A percentile compares a stretch with the other conserved stretches of the same genome.
Conservation (phyloP, 2,888 invertebrate genomes). For the Cactoblastis cactorum region DNA sequence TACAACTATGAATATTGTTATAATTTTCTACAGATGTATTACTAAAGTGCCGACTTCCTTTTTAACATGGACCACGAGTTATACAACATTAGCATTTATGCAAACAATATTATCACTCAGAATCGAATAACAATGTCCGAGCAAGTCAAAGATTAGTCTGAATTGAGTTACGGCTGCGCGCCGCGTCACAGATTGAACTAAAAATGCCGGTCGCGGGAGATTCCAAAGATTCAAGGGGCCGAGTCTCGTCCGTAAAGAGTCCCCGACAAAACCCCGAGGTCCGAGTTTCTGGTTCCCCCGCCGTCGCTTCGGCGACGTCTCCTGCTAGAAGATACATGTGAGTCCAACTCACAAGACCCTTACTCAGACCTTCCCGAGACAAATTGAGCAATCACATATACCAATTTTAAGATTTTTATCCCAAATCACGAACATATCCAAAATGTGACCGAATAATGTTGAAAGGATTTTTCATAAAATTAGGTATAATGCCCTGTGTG, state of each 20-base stretch:
- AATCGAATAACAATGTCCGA: slow-evolving; percentile 33
- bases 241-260: slow-evolving; percentile 68
- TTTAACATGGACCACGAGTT: not conserved
- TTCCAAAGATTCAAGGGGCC: slow-evolving; percentile 78
- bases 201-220: slow-evolving; percentile 82
- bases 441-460: not conserved
- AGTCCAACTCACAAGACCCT: slow-evolving; percentile 58
- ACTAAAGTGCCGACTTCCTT: no score
- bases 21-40: no score
- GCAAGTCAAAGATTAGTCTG: slow-evolving; percentile 88
- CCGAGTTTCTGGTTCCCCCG: slow-evolving; percentile 85
- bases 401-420: not conserved
- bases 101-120: slow-evolving; percentile 44
- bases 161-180: slow-evolving; percentile 83
- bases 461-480: slow-evolving; percentile 16
- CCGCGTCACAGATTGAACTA: slow-evolving; percentile 84
- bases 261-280: slow-evolving; percentile 64
- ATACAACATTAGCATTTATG: not conserved
- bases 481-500: slow-evolving; percentile 78
- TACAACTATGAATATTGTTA: no score
- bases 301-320: slow-evolving; percentile 78
- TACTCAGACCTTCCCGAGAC: slow-evolving; percentile 91
- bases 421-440: not conserved
- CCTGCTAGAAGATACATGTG: slow-evolving; percentile 78
- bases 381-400: slow-evolving; percentile 43